Percentiles rank a stretch among this genome's conserved stretches.
These are phyloP conservation scores for Archaeoteleia sp. DNA, from an alignment of 2,888 invertebrate species.

Conservation along the genomic window DNA sequence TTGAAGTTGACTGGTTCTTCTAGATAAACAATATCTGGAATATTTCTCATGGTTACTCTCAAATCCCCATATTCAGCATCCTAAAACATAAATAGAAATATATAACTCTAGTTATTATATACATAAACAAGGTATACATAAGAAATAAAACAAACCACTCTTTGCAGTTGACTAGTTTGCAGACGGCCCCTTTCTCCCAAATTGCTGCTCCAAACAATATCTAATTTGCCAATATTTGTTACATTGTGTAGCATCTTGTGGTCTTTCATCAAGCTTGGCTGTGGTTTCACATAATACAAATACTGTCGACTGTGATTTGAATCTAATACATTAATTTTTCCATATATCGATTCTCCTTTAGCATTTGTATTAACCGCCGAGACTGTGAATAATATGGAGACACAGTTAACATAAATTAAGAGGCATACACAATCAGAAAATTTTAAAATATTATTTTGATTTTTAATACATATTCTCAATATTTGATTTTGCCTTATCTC, in stretches of 20 bases:
- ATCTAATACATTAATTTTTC: constrained; percentile 87
- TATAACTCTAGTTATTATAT: too few relatives aligned
- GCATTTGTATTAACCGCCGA: constrained; percentile 83
- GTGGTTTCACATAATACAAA: constrained; percentile 92
- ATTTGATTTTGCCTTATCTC: too few relatives aligned
- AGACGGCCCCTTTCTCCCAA: constrained; percentile 97
- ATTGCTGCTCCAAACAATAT: constrained; percentile 98
- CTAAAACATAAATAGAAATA: constrained; percentile 75
- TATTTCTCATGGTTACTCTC: constrained; percentile 87
- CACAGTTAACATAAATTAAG: too few relatives aligned
- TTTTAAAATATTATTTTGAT: constrained; percentile 9
- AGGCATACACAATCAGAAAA: too few relatives aligned
- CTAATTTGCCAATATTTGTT: constrained; percentile 95
- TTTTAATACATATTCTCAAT: too few relatives aligned
- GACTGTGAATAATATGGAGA: constrained; percentile 77
- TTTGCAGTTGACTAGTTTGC: constrained; percentile 95
- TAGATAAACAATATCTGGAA: constrained; percentile 88
- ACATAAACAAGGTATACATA: too few relatives aligned
- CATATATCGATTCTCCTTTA: constrained; percentile 85
- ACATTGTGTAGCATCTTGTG: constrained; percentile 86
- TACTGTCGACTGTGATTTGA: constrained; percentile 95
- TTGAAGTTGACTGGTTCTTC: constrained; percentile 90
- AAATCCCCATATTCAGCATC: constrained; percentile 95
- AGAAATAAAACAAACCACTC: constrained; percentile 79
- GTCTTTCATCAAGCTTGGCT: constrained; percentile 84